A percentile compares a stretch with the other conserved stretches of the same genome.
Conservation (phyloP, 2,797 vertebrate species). For the Rhabdomys pumilio region DNA sequence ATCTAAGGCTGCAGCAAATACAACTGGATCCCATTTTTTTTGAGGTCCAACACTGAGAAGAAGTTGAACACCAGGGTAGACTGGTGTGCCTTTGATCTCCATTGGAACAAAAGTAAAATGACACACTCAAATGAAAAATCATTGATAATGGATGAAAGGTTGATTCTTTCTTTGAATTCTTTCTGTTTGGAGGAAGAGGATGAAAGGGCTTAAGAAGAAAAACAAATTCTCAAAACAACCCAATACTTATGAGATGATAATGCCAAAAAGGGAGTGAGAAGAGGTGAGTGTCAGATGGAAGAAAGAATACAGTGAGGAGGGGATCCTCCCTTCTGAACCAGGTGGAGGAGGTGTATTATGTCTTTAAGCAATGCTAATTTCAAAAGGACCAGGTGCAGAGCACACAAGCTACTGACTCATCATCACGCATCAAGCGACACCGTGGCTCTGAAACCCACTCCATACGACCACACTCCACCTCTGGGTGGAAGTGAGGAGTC, state of each 20-base stretch:
- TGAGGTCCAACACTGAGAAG: slow-evolving; percentile 85
- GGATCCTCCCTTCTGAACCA: slow-evolving; percentile 16
- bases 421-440: neutral
- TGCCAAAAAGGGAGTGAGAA: neutral
- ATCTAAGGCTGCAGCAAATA: slow-evolving; percentile 87
- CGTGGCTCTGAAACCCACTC: neutral
- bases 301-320: neutral
- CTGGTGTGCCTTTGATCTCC: slow-evolving; percentile 87
- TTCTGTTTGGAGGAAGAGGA: slow-evolving; percentile 60
- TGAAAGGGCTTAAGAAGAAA: slow-evolving; percentile 44
- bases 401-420: neutral
- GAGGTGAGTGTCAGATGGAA: neutral
- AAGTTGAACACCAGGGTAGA: slow-evolving; percentile 79
- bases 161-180: slow-evolving; percentile 76
- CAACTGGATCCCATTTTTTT: slow-evolving; percentile 86
- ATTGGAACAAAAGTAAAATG: slow-evolving; percentile 84
- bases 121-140: slow-evolving; percentile 86
- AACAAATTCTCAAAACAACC: slow-evolving; percentile 80
- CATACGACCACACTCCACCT: slow-evolving; percentile 43
- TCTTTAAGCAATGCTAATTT: slow-evolving; percentile 52
- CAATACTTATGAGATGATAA: slow-evolving; percentile 61
- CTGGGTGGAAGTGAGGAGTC: neutral
- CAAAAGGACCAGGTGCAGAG: slow-evolving; percentile 31
- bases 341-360: neutral
- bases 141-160: slow-evolving; percentile 86